A percentile compares a stretch with the other conserved stretches of the same genome.
Conservation (phyloP, 2,797 vertebrate genomes). For the Phaenicophaeus curvirostris region DNA sequence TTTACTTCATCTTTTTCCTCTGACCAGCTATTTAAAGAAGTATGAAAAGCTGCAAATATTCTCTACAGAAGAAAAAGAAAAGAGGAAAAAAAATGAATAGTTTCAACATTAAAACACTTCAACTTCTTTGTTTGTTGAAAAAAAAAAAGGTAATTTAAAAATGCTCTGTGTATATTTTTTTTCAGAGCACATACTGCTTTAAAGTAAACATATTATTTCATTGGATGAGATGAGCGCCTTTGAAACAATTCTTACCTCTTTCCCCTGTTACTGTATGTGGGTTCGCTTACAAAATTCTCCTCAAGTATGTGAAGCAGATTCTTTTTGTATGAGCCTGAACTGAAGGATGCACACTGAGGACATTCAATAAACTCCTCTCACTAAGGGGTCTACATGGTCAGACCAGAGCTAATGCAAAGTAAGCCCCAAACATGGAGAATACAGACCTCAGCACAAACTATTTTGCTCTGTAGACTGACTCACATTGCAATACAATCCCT, state of each 20-base stretch:
- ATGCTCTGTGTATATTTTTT: background rate
- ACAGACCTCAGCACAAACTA: background rate
- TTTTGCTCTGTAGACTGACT: background rate
- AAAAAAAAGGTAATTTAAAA: background rate
- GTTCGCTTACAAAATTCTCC: background rate
- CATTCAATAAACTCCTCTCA: rapidly evolving
- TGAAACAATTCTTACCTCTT: background rate
- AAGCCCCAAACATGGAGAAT: background rate
- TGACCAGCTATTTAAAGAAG: background rate
- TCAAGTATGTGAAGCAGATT: too few relatives aligned
- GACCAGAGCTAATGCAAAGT: background rate
- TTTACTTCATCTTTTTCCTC: background rate
- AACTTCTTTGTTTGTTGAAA: background rate
- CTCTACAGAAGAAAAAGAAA: too few relatives aligned
- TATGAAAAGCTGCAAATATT: background rate
- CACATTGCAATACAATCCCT: background rate
- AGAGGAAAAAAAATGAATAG: background rate
- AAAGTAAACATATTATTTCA: background rate
- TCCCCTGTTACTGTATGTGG: background rate
- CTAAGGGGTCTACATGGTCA: rapidly evolving
- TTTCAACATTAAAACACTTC: background rate
- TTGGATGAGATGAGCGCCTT: background rate
- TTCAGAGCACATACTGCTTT: background rate
- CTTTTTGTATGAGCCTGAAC: background rate
- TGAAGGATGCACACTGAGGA: background rate